phyloP scores from a whole-genome alignment of 2,113 vertebrate genomes.

The Meles meles region DNA sequence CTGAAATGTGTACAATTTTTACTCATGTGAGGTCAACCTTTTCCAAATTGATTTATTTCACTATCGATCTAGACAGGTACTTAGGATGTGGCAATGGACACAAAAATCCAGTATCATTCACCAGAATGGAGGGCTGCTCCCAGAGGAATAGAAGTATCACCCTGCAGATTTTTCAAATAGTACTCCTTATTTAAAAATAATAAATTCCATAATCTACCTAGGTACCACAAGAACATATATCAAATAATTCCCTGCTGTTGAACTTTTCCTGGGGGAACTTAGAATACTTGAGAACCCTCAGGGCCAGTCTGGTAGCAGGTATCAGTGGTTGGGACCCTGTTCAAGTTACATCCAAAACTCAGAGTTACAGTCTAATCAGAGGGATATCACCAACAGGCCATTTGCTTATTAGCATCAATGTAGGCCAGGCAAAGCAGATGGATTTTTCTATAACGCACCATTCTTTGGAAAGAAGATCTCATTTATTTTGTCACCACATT shows the following conservation, averaged over 20 bases:
- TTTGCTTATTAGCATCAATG: not conserved
- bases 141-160: constrained; percentile 22
- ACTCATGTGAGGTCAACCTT: not conserved
- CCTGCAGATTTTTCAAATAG: constrained; percentile 16
- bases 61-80: constrained; percentile 7
- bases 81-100: not conserved
- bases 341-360: not conserved
- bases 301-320: not conserved
- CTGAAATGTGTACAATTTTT: not conserved
- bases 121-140: constrained; percentile 1
- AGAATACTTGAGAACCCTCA: not conserved
- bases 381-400: not conserved
- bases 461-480: not conserved
- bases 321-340: not conserved
- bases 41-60: constrained; percentile 38
- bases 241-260: constrained; percentile 55
- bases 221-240: constrained; percentile 51
- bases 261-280: constrained; percentile 56
- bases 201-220: constrained; percentile 3
- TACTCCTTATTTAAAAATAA: not conserved
- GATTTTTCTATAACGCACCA: not conserved
- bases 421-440: not conserved
- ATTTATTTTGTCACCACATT: not conserved
- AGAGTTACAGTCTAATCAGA: not conserved
- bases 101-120: constrained; percentile 30